Percentiles rank a stretch among this genome's conserved stretches.
These are phyloP conservation scores for Tillus elongatus DNA, from an alignment of 2,888 invertebrate species.

Conservation along the genomic window DNA sequence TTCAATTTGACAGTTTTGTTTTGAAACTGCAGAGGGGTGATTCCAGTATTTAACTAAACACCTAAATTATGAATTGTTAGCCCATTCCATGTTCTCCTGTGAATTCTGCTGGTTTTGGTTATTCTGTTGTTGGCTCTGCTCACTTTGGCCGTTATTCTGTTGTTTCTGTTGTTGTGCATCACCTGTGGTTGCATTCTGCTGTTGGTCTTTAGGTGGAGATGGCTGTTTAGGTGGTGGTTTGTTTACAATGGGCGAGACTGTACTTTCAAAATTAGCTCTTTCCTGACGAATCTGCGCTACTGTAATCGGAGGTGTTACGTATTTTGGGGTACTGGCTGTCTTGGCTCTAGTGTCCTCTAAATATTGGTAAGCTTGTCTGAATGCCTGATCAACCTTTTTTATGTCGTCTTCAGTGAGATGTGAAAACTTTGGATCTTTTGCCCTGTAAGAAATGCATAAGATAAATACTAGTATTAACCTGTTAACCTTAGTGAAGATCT, in stretches of 20 bases:
- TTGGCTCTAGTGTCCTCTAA: slow-evolving; percentile 65
- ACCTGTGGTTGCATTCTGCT: slow-evolving; percentile 28
- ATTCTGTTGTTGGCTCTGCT: slow-evolving; percentile 15
- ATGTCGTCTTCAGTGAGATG: slow-evolving; percentile 79
- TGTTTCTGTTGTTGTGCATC: slow-evolving; percentile 20
- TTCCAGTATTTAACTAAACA: no score
- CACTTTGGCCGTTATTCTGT: slow-evolving; percentile 10
- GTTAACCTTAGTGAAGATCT: no score
- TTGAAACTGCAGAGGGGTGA: no score
- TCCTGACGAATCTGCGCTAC: slow-evolving; percentile 72
- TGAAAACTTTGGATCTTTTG: slow-evolving; percentile 62
- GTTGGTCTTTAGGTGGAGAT: slow-evolving; percentile 48
- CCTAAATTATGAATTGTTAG: slow-evolving; percentile 11
- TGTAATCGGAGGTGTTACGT: slow-evolving; percentile 67
- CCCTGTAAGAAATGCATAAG: slow-evolving; percentile 35
- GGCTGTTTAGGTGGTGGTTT: slow-evolving; percentile 83
- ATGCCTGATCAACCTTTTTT: slow-evolving; percentile 60
- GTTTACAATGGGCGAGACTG: slow-evolving; percentile 68
- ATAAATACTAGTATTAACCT: background rate
- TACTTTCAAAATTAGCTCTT: slow-evolving; percentile 56
- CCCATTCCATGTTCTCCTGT: slow-evolving; percentile 29
- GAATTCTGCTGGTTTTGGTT: slow-evolving; percentile 18
- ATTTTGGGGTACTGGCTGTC: slow-evolving; percentile 55
- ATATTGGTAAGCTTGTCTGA: slow-evolving; percentile 70
- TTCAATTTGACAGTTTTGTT: no score